Evolutionary conservation across 1,140 invertebrate species (phyloP).

Genomic region (Trichogramma pretiosum): DNA sequence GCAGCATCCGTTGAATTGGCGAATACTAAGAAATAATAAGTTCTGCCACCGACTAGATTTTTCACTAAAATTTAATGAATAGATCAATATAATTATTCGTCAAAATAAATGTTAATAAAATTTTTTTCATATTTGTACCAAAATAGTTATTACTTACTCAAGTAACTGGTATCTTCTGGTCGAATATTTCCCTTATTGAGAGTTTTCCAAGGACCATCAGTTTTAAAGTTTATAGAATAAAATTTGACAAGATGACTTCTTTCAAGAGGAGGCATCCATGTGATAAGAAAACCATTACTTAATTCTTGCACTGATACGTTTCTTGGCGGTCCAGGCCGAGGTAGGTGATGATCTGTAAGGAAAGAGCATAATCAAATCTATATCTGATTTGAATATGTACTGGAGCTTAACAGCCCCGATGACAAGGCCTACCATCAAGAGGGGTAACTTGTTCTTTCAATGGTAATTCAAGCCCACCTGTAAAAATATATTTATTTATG

Average conservation of each 20-base stretch:
- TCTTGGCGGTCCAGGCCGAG: constrained; percentile 74
- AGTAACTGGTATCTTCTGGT: constrained; percentile 77
- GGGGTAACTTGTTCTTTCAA: constrained; percentile 12
- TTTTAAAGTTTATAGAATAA: constrained; percentile 85
- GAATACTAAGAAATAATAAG: constrained; percentile 82
- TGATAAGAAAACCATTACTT: constrained; percentile 77
- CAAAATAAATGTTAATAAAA: too few species aligned
- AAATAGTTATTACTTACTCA: constrained; percentile 50
- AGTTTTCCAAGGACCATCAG: constrained; percentile 76
- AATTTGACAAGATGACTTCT: constrained; percentile 72
- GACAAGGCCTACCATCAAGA: constrained; percentile 7
- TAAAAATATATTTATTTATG: constrained; percentile 15
- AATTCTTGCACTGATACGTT: constrained; percentile 82
- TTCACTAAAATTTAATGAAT: constrained; percentile 57
- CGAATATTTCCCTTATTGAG: constrained; percentile 79
- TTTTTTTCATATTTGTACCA: background rate
- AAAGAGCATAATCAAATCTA: too few species aligned
- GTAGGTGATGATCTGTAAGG: too few species aligned
- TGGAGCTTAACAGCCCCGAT: too few species aligned
- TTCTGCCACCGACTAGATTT: constrained; percentile 79
- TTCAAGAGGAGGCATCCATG: constrained; percentile 78
- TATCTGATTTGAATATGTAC: too few species aligned
- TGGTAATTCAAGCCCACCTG: constrained; percentile 19
- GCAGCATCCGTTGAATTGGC: constrained; percentile 73
- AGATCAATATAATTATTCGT: background rate